These are phyloP conservation scores for Lagorchestes hirsutus DNA, from an alignment of 2,797 vertebrate species.

Conservation along the genomic window DNA sequence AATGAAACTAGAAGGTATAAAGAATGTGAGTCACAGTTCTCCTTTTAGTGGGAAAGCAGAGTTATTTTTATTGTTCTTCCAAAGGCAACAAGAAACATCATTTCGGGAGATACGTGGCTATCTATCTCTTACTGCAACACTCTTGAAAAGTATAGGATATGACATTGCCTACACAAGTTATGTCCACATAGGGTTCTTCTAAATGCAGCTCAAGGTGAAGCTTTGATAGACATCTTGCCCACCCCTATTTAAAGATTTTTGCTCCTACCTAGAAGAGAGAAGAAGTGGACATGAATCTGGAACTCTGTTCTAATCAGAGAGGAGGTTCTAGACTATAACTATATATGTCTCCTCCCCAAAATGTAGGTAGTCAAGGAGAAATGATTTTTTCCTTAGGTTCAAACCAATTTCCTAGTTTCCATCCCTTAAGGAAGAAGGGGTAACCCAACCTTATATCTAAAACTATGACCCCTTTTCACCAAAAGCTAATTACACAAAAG, in stretches of 20 bases:
- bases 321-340: background rate
- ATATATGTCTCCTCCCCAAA: background rate
- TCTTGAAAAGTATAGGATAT: background rate
- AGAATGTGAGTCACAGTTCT: background rate
- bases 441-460: background rate
- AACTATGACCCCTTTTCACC: background rate
- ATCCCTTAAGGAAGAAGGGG: background rate
- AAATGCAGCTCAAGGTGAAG: background rate
- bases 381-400: background rate
- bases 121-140: background rate
- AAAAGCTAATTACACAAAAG: background rate
- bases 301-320: background rate
- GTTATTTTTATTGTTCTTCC: background rate
- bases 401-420: background rate
- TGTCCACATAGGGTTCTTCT: background rate
- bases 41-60: background rate
- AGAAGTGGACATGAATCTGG: background rate
- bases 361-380: background rate
- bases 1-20: background rate
- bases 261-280: background rate
- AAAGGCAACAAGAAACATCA: background rate
- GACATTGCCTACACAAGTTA: background rate
- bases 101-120: background rate
- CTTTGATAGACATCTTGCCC: background rate
- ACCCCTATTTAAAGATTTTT: background rate